phyloP scores from a whole-genome alignment of 2,113 vertebrate species.

The Leiothrix lutea region DNA sequence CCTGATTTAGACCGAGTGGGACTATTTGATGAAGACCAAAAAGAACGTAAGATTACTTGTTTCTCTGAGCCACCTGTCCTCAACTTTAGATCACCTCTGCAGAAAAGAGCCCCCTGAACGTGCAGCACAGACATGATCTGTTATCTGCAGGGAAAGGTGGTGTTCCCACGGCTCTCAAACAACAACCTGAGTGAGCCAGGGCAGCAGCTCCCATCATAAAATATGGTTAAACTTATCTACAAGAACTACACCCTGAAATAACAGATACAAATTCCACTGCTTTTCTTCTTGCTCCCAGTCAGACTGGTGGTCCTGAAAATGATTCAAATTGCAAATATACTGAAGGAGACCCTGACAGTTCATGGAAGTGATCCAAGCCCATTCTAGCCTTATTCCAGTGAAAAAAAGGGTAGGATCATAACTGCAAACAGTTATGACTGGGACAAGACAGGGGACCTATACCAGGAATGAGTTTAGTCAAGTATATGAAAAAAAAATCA shows the following conservation, averaged over 20 bases:
- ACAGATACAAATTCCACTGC: neutral
- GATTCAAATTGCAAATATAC: fast-evolving
- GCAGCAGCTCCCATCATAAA: neutral
- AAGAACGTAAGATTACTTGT: slow-evolving; percentile 52
- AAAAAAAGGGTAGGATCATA: neutral
- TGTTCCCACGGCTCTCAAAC: slow-evolving; percentile 71
- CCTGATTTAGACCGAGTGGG: slow-evolving; percentile 53
- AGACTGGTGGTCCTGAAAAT: neutral
- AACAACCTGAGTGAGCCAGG: neutral
- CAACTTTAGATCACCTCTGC: neutral
- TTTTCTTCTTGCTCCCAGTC: neutral
- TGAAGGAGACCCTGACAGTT: neutral
- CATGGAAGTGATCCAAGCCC: neutral
- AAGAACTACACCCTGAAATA: neutral
- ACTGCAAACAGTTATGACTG: neutral
- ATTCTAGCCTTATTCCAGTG: neutral
- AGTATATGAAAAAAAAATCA: neutral
- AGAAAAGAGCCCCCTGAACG: slow-evolving; percentile 30
- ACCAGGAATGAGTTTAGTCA: neutral
- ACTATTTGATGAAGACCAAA: slow-evolving; percentile 56
- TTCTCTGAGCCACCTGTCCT: slow-evolving; percentile 68
- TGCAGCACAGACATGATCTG: neutral
- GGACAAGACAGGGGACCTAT: neutral
- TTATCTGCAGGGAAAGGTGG: neutral
- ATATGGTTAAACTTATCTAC: neutral